These are phyloP conservation scores for Cosmopolites sordidus DNA, from an alignment of 2,888 invertebrate genomes.

Conservation along the genomic window DNA sequence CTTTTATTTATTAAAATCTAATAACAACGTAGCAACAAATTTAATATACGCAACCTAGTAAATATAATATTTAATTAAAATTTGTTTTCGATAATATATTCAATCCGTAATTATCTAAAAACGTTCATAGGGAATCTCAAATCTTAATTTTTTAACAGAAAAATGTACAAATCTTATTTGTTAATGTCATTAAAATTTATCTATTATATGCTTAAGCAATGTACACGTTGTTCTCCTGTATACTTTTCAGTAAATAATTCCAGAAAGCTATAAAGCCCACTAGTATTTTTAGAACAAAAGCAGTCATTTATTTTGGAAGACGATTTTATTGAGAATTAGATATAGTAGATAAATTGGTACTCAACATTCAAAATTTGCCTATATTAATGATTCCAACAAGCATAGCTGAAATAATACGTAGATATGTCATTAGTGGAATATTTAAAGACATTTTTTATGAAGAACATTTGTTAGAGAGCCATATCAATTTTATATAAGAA, in stretches of 20 bases:
- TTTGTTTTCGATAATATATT: constrained; percentile 6
- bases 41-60: constrained; percentile 17
- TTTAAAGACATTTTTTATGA: too few relatives aligned
- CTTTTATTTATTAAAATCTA: constrained; percentile 3
- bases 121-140: constrained; percentile 27
- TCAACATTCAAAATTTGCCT: too few relatives aligned
- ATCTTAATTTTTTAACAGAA: constrained; percentile 33
- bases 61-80: constrained; percentile 21
- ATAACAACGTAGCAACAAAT: constrained; percentile 15
- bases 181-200: constrained; percentile 20
- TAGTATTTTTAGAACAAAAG: too few relatives aligned
- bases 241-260: neutral
- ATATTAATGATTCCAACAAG: too few relatives aligned
- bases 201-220: constrained; percentile 22
- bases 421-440: too few relatives aligned
- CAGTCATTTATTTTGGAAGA: too few relatives aligned
- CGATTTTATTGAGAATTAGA: too few relatives aligned
- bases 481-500: too few relatives aligned
- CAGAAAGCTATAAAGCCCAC: too few relatives aligned
- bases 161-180: constrained; percentile 34
- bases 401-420: too few relatives aligned
- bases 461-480: too few relatives aligned
- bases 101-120: constrained; percentile 29
- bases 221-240: constrained; percentile 12
- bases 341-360: too few relatives aligned